A percentile compares a stretch with the other conserved stretches of the same genome.
Evolutionary conservation across 1,140 invertebrate genomes (phyloP).

Genomic region (Caenorhabditis remanei): DNA sequence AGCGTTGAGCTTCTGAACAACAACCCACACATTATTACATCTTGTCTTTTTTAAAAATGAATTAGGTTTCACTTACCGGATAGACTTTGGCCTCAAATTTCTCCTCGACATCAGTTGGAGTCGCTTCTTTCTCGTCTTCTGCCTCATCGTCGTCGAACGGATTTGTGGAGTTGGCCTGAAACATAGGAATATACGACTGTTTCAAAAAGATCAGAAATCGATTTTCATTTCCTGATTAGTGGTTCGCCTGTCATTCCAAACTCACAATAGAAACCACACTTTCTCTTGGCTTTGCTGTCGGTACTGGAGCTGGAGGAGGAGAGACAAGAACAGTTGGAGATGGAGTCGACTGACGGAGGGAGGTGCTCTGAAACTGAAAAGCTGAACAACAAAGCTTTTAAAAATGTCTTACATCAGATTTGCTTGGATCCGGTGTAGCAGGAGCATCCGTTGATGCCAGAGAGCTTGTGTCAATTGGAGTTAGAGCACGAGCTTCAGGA

Average conservation of each 20-base stretch:
- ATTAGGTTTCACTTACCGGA: constrained; percentile 61
- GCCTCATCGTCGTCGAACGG: constrained; percentile 58
- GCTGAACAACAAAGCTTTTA: neutral
- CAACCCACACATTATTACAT: constrained; percentile 48
- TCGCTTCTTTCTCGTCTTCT: constrained; percentile 17
- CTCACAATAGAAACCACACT: constrained; percentile 36
- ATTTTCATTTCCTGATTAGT: neutral
- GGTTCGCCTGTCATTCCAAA: too few species aligned
- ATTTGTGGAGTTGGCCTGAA: constrained; percentile 48
- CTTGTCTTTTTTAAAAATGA: constrained; percentile 47
- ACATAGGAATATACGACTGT: neutral
- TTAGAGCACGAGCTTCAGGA: constrained; percentile 57
- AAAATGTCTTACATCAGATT: neutral
- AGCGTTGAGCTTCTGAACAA: constrained; percentile 51
- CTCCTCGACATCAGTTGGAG: constrained; percentile 54
- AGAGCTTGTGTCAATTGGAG: constrained; percentile 60
- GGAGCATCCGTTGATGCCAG: constrained; percentile 9
- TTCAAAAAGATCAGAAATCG: neutral
- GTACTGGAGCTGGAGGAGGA: neutral
- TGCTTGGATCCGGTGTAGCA: constrained; percentile 2
- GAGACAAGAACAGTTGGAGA: constrained; percentile 44
- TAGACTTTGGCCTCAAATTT: constrained; percentile 63
- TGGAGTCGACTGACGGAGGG: neutral
- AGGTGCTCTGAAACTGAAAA: constrained; percentile 16
- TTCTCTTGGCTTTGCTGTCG: constrained; percentile 22